These are phyloP conservation scores for Malurus melanocephalus DNA, from an alignment of 2,113 vertebrate genomes.

Conservation along the genomic window DNA sequence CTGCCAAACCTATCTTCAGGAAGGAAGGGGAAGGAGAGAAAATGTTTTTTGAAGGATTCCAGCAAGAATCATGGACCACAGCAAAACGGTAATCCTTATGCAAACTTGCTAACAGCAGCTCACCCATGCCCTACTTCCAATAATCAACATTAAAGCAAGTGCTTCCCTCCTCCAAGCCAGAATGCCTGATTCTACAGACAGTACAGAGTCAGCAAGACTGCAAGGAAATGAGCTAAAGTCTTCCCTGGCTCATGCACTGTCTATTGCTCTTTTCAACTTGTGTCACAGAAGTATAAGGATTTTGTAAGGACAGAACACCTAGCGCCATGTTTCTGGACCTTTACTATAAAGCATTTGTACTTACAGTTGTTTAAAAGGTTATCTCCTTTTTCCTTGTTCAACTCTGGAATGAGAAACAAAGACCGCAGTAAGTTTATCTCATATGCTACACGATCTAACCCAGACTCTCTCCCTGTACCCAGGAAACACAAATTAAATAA, in stretches of 20 bases:
- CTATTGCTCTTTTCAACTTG: background rate
- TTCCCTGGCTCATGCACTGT: background rate
- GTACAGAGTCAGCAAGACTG: background rate
- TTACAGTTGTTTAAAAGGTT: conserved; percentile 73
- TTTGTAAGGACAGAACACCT: background rate
- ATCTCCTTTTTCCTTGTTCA: conserved; percentile 61
- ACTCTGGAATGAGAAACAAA: conserved; percentile 59
- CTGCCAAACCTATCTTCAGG: background rate
- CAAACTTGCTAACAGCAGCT: background rate
- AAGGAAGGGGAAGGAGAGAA: background rate
- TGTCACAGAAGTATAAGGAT: background rate
- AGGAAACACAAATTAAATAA: background rate
- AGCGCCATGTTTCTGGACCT: background rate
- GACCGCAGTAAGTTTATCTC: background rate
- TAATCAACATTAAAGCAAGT: background rate
- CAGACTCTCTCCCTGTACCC: background rate
- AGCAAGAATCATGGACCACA: background rate
- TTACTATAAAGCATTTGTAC: conserved; percentile 19
- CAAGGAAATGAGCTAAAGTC: background rate
- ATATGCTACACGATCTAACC: background rate
- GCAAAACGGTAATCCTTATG: background rate
- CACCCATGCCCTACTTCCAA: background rate
- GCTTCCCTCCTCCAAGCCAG: background rate
- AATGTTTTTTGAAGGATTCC: background rate
- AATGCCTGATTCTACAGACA: background rate